A percentile compares a stretch with the other conserved stretches of the same genome.
phyloP scores from a whole-genome alignment of 2,113 vertebrate species.

The Otocyon megalotis region DNA sequence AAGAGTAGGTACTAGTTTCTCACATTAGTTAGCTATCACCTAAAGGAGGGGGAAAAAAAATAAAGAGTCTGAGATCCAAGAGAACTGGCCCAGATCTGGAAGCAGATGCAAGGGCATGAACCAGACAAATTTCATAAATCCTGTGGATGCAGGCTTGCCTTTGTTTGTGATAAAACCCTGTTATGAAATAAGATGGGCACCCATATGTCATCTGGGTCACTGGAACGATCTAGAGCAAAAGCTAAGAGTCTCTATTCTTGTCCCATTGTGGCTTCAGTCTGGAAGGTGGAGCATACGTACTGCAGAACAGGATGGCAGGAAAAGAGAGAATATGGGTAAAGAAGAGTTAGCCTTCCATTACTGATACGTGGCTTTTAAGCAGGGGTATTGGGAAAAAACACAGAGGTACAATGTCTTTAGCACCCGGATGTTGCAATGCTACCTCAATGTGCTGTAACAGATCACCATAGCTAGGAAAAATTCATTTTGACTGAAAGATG shows the following conservation, averaged over 20 bases:
- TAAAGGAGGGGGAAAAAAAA: neutral
- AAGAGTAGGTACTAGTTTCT: neutral
- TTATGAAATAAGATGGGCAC: neutral
- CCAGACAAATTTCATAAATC: neutral
- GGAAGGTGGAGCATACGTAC: neutral
- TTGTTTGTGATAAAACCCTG: neutral
- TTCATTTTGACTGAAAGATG: neutral
- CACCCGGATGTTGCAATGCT: neutral
- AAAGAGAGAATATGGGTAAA: neutral
- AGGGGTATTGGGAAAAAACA: neutral
- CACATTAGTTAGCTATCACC: neutral
- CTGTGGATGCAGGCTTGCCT: neutral
- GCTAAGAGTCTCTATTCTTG: neutral
- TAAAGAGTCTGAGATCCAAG: neutral
- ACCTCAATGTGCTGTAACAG: neutral
- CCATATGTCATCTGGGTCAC: neutral
- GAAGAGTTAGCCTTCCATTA: neutral
- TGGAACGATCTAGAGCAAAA: neutral
- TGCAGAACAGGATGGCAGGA: neutral
- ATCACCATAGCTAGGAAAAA: neutral
- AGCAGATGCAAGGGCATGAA: fast-evolving
- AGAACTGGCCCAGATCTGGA: neutral
- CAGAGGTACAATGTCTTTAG: neutral
- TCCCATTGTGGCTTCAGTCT: neutral
- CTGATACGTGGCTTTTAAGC: neutral